Evolutionary conservation across 2,113 vertebrate genomes (phyloP).

Genomic region (Xiphophorus maculatus): DNA sequence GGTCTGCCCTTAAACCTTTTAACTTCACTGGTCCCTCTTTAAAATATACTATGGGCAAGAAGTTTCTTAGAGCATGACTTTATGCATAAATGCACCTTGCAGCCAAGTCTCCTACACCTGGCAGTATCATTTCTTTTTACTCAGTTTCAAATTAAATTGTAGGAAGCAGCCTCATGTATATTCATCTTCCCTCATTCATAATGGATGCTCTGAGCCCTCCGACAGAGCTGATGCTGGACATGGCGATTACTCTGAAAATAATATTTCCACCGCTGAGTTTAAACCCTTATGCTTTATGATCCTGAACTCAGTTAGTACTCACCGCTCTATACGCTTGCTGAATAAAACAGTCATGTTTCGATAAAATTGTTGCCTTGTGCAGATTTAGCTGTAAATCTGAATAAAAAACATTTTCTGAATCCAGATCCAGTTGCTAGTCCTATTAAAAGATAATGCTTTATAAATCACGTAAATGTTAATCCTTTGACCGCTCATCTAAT

Average conservation of each 20-base stretch:
- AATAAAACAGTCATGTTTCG: conserved; percentile 16
- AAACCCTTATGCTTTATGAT: conserved; percentile 20
- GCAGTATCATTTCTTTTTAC: not conserved
- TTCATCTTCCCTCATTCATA: conserved; percentile 45
- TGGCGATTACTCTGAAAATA: not conserved
- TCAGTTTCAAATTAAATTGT: conserved; percentile 35
- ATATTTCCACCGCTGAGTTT: conserved; percentile 14
- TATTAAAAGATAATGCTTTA: conserved; percentile 39
- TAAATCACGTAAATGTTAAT: conserved; percentile 50
- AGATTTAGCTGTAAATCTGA: not conserved
- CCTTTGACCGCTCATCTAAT: conserved; percentile 53
- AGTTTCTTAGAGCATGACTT: not conserved
- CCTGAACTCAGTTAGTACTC: not conserved
- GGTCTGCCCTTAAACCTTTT: conserved; percentile 1
- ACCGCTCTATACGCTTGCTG: not conserved
- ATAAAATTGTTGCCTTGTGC: conserved; percentile 2
- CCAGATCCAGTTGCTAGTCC: conserved; percentile 9
- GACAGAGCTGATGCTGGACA: conserved; percentile 14
- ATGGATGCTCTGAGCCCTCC: conserved; percentile 33
- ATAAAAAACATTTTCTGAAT: not conserved
- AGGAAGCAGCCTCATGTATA: conserved; percentile 38
- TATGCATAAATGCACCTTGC: not conserved
- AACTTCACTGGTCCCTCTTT: not conserved
- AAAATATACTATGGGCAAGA: not conserved
- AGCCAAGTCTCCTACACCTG: conserved; percentile 2